phyloP scores from a whole-genome alignment of 2,113 vertebrate genomes.

The Chascanopsetta lugubris region DNA sequence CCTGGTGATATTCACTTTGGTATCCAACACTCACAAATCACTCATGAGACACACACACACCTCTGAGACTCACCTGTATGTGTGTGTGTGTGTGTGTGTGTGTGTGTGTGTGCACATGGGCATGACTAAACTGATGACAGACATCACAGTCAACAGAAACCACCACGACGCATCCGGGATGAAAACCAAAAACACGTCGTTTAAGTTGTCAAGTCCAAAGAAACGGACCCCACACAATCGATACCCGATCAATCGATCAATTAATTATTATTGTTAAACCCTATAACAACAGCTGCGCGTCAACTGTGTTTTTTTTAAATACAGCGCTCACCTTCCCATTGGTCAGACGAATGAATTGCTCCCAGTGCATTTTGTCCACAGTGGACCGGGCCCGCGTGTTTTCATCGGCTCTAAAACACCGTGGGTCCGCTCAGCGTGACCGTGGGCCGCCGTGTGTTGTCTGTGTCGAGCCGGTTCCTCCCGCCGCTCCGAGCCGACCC shows the following conservation, averaged over 20 bases:
- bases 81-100: no score
- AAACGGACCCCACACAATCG: neutral
- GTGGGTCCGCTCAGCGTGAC: neutral
- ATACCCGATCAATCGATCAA: no score
- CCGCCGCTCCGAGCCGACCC: neutral
- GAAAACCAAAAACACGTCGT: neutral
- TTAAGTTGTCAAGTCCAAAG: neutral
- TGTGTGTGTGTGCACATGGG: constrained; percentile 2
- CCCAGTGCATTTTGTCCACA: constrained; percentile 79
- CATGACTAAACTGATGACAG: constrained; percentile 57
- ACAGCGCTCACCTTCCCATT: constrained; percentile 78
- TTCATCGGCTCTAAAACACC: constrained; percentile 39
- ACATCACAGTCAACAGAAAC: constrained; percentile 21
- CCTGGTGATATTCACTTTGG: neutral
- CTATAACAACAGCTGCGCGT: neutral
- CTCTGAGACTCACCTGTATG: constrained; percentile 22
- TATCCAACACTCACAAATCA: constrained; percentile 2
- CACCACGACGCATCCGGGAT: constrained; percentile 10
- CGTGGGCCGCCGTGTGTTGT: no score
- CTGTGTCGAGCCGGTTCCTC: neutral
- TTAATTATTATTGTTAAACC: no score
- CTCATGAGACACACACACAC: neutral
- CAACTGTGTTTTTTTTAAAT: neutral
- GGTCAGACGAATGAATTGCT: constrained; percentile 73
- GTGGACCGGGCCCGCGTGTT: neutral